These are phyloP conservation scores for Erethizon dorsatum DNA, from an alignment of 2,797 vertebrate species.

Conservation along the genomic window DNA sequence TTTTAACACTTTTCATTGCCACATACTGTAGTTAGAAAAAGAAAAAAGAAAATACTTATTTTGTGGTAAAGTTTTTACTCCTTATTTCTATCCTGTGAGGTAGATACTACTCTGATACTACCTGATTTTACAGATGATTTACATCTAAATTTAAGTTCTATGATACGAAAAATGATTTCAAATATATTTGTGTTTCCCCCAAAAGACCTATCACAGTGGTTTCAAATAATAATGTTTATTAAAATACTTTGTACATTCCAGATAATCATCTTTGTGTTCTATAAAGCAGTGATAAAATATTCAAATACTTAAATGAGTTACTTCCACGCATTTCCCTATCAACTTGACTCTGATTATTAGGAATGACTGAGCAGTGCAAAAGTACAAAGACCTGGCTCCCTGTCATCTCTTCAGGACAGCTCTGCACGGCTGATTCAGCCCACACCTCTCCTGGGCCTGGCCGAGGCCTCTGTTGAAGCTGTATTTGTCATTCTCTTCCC, in stretches of 20 bases:
- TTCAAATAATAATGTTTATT: conserved; percentile 30
- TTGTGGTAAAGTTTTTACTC: neutral
- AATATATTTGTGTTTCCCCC: neutral
- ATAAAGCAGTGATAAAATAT: neutral
- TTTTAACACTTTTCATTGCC: neutral
- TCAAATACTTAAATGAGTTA: neutral
- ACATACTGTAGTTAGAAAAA: neutral
- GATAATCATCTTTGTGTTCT: neutral
- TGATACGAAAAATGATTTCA: neutral
- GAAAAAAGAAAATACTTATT: neutral
- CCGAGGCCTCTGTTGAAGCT: neutral
- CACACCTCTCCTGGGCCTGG: neutral
- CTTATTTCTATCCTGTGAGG: neutral
- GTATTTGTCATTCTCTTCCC: neutral
- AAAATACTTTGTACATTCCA: conserved; percentile 22
- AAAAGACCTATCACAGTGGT: neutral
- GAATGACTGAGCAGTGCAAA: neutral
- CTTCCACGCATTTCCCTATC: neutral
- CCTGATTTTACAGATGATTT: conserved; percentile 5
- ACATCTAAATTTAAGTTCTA: neutral
- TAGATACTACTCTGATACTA: neutral
- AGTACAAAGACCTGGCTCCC: neutral
- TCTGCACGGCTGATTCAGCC: neutral
- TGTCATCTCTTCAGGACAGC: neutral
- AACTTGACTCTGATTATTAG: neutral